Evolutionary conservation across 2,888 invertebrate species (phyloP), one percentile per base, ranked within the genome.

Genomic region (Eucera pruinosa): DNA sequence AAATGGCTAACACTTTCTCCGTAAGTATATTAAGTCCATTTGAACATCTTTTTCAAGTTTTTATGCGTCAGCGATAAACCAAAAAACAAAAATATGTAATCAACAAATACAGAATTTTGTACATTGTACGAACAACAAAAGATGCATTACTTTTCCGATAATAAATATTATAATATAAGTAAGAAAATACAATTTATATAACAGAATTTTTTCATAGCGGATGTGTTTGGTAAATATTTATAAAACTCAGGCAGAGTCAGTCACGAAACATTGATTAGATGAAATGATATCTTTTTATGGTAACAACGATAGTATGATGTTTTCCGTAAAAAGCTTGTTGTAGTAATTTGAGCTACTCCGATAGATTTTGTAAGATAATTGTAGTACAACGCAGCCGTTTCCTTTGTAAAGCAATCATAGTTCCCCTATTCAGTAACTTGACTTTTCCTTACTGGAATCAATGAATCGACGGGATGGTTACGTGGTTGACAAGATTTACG

Each of bases 401-500:
- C 66, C 77, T 76, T 78, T 77, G 77, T 57, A 65, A 76, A 78
- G 64, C 70, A 57, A 69, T 70, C 60, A 3, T 48, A 15, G 48
- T 39, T 58, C 25, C 65, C 77, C 60, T 62, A 68, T 69, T 57
- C 69, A 70, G 76, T 55, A 77, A 55, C 60, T 66, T 77, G 77
- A 65, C 74, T 41, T 70, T 55, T 65, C 77, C 61, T 78, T 77
- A 70, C 55, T 39, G 50, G 78, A 66, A 77, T 78, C 77, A 66
- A 77, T 77, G 78, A 78, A 77, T 70, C 70, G 71, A 58, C 50
- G 23, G 55, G 18, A 43, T 27, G 74, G 66, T 57, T 58, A 66
- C 50, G 60, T 55, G 68, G 47, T 72, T 70, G 48, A 36, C 58
- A 48, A 71, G 84, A 84, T 84, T 84, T 84, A 84, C 67, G 75